These are phyloP conservation scores for Neotoxoptera formosana DNA, from an alignment of 1,140 invertebrate genomes.

Conservation along the genomic window DNA sequence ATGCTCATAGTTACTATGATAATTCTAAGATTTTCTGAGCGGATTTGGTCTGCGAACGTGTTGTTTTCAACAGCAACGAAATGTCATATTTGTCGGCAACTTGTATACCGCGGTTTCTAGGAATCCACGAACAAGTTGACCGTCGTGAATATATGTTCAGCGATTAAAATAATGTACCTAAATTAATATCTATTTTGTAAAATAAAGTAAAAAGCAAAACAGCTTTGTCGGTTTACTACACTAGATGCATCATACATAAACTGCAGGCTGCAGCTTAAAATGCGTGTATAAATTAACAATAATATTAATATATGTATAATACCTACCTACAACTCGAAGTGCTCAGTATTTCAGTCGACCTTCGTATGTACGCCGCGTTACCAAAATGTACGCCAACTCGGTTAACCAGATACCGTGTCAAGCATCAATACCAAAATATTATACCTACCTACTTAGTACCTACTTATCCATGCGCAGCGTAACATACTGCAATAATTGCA, in stretches of 20 bases:
- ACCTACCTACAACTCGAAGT: not conserved
- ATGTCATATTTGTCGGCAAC: no score
- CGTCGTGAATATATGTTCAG: no score
- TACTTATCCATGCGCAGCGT: not conserved
- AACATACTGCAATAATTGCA: not conserved
- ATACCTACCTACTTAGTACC: not conserved
- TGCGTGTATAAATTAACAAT: not conserved
- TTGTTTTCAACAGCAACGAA: no score
- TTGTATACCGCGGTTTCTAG: no score
- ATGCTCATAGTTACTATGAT: no score
- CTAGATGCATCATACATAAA: not conserved
- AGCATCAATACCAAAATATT: conserved; percentile 23
- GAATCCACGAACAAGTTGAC: no score
- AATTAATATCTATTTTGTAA: no score
- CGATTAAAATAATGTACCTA: no score
- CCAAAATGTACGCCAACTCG: not conserved
- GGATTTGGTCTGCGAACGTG: no score
- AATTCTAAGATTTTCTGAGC: no score
- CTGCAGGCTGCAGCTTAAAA: not conserved
- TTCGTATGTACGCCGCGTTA: conserved; percentile 15
- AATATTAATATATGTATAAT: not conserved
- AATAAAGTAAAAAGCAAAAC: no score
- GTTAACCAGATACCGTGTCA: conserved; percentile 9
- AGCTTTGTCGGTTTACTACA: no score
- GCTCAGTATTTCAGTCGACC: not conserved